These are phyloP conservation scores for Cancer borealis DNA, from an alignment of 2,888 invertebrate species.

Conservation along the genomic window DNA sequence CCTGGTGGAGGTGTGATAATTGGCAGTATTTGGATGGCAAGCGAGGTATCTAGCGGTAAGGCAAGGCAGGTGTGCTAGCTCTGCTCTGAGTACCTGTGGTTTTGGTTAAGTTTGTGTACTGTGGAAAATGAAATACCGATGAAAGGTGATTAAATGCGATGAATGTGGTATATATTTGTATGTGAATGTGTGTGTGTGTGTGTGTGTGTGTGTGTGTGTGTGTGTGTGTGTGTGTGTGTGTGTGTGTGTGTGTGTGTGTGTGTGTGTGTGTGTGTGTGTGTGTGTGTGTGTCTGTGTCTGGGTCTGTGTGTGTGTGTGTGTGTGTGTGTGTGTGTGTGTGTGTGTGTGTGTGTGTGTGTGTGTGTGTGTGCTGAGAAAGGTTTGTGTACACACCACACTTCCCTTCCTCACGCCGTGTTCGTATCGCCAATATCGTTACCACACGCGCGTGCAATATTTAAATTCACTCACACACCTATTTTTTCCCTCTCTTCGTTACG, in stretches of 20 bases:
- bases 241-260: no score
- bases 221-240: no score
- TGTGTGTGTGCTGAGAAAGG: not conserved
- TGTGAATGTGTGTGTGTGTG: not conserved
- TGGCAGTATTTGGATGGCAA: conserved; percentile 7
- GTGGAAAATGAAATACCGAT: not conserved
- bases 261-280: not conserved
- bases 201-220: no score
- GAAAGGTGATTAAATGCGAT: not conserved
- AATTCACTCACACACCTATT: not conserved
- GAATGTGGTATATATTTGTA: not conserved
- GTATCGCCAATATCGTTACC: not conserved
- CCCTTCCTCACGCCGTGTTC: not conserved
- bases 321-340: not conserved
- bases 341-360: not conserved
- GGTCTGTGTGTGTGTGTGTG: not conserved
- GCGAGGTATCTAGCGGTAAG: not conserved
- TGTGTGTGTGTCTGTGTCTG: not conserved
- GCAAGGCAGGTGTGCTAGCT: not conserved
- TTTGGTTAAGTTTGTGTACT: not conserved
- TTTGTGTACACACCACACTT: not conserved
- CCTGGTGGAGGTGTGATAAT: not conserved
- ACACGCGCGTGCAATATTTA: not conserved
- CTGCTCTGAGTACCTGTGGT: not conserved
- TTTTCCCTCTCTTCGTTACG: conserved; percentile 26